Percentiles rank a stretch among this genome's conserved stretches.
Evolutionary conservation across 2,113 vertebrate species (phyloP).

Genomic region (Gadus macrocephalus): DNA sequence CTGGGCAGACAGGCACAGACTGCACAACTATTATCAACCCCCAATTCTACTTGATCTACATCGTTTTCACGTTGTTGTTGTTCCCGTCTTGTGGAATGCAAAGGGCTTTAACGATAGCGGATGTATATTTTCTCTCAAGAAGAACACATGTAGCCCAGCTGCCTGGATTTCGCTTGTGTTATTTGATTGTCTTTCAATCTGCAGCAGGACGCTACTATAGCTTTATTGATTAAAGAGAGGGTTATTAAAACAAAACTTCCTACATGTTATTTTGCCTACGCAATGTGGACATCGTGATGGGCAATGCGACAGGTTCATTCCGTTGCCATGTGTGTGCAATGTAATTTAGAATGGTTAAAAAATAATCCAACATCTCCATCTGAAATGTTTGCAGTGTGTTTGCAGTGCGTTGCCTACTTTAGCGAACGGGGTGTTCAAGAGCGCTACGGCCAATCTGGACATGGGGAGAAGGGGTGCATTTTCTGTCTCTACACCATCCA

Average conservation of each 20-base stretch:
- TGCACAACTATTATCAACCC: slow-evolving; percentile 63
- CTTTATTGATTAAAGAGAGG: background rate
- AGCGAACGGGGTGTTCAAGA: too few relatives aligned
- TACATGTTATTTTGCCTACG: slow-evolving; percentile 21
- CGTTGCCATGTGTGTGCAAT: background rate
- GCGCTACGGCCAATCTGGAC: too few relatives aligned
- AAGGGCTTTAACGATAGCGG: slow-evolving; percentile 17
- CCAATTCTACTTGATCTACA: slow-evolving; percentile 51
- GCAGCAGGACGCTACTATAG: slow-evolving; percentile 23
- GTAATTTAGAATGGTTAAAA: background rate
- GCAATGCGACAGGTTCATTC: too few relatives aligned
- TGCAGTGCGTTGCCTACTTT: background rate
- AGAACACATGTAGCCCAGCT: slow-evolving; percentile 19
- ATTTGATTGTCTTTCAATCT: slow-evolving; percentile 2
- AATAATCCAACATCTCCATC: too few relatives aligned
- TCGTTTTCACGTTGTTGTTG: slow-evolving; percentile 7
- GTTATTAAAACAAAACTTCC: slow-evolving; percentile 41
- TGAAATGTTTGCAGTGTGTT: background rate
- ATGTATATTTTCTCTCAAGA: slow-evolving; percentile 25
- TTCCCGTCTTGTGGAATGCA: slow-evolving; percentile 44
- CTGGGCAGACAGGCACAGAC: slow-evolving; percentile 63
- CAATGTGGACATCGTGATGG: too few relatives aligned
- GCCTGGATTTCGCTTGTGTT: slow-evolving; percentile 12
- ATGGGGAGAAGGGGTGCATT: too few relatives aligned
- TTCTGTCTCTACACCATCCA: too few relatives aligned